A percentile compares a stretch with the other conserved stretches of the same genome.
Conservation (phyloP, 2,113 vertebrate species). For the Castor canadensis region DNA sequence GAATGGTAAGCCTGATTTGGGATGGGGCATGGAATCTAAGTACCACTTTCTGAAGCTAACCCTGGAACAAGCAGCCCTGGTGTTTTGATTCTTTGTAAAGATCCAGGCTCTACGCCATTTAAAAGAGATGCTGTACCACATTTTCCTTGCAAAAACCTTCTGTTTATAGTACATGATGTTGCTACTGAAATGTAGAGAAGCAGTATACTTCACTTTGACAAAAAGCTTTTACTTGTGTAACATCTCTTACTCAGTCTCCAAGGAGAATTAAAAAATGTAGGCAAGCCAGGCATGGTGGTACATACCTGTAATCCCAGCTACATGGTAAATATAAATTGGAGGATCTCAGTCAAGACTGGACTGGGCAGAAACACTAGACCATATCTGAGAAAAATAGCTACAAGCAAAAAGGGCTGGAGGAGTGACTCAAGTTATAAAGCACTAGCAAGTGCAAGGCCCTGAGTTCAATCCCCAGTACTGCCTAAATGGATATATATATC, state of each 20-base stretch:
- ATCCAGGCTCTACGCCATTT: neutral
- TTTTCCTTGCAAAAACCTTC: neutral
- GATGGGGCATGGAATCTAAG: neutral
- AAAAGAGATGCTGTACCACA: neutral
- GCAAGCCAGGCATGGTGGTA: neutral
- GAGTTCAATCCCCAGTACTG: no score
- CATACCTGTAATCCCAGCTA: no score
- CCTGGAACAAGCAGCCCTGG: neutral
- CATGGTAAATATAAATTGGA: no score
- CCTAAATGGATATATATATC: no score
- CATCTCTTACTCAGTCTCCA: neutral
- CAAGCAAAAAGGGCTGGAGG: no score
- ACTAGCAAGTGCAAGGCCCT: no score
- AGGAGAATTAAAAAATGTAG: neutral
- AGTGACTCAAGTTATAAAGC: no score
- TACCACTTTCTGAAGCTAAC: neutral
- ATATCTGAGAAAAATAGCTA: no score
- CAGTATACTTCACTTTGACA: neutral
- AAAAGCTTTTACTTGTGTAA: neutral
- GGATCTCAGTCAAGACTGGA: no score
- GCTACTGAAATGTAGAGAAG: neutral
- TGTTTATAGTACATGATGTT: neutral
- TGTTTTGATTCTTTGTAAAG: neutral
- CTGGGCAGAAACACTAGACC: no score
- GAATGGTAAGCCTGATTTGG: conserved; percentile 82